Base-by-base conservation (phyloP, 2,888 invertebrate genomes). In the Trisateles emortualis region DNA sequence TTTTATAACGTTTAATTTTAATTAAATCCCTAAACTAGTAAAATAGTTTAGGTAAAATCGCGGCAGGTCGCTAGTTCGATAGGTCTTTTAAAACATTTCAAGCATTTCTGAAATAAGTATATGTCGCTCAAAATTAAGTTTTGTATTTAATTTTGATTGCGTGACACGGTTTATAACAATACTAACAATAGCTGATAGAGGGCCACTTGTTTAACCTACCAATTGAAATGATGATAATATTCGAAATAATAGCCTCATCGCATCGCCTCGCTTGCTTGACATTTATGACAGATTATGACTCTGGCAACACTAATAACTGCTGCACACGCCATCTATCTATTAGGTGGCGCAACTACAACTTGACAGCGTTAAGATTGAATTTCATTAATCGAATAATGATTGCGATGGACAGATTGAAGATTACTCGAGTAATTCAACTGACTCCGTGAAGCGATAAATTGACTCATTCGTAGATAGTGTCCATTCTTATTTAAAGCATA, bases 201-300 rank as follows among this genome's bases (percentile, higher is more conserved):
- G 73, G 75, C 79, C 84, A 87, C 87, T 87, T 85, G 81, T 82
- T 81, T 83, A 79, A 74, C 74, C 76, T 76, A 74, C 61, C 77
- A 83, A 86, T 84, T 83, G 83, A 84, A 87, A 84, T 84, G 79
- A 84, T 76, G 83, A 81, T 85, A 84, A 81, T 86, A 78, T 78
- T 83, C 74, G 74, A 81, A 85, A 87, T 87, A 86, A 89, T 86
- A 81, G 81, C 74, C 69, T 68, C 71, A 71, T 78, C 79, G 79
- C 81, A 81, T 84, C 84, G 81, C 78, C 72, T 77, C 78, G 75
- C 76, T 76, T 69, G 75, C 78, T 81, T 89, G 88, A 89, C 90
- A 89, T 89, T 90, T 91, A 89, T 90, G 86, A 89, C 88, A 88
- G 88, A 90, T 90, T 90, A 88, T 81, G 80, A 86, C 79, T 81